Percentiles rank a stretch among this genome's conserved stretches.
phyloP scores from a whole-genome alignment of 2,888 invertebrate genomes.

The Oligia latruncula region DNA sequence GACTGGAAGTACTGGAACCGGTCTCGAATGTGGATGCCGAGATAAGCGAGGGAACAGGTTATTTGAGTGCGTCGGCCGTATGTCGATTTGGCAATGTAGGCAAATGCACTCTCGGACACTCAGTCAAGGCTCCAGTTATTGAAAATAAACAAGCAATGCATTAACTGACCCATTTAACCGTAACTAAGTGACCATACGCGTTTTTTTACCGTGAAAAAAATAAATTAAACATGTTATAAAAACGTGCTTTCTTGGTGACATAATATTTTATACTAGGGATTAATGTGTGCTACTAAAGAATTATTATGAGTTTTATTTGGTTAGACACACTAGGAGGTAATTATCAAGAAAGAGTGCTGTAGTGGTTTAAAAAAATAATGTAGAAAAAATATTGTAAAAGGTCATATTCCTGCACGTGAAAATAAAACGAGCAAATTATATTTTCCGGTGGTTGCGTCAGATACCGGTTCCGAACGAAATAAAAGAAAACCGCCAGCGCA shows the following conservation, averaged over 20 bases:
- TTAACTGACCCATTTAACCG: constrained; percentile 62
- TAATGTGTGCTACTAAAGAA: not conserved
- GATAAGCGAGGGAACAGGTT: constrained; percentile 81
- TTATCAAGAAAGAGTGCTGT: not conserved
- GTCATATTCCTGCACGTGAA: not conserved
- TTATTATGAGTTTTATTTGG: no score
- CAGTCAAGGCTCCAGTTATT: constrained; percentile 65
- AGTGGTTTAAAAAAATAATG: constrained; percentile 23
- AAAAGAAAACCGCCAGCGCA: constrained; percentile 14
- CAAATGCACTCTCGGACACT: constrained; percentile 72
- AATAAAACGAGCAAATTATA: constrained; percentile 17
- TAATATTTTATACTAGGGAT: not conserved
- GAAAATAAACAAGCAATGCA: constrained; percentile 59
- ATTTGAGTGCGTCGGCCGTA: constrained; percentile 73
- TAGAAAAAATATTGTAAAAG: not conserved
- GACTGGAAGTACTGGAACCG: constrained; percentile 77
- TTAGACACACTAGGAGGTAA: not conserved
- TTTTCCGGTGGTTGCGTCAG: constrained; percentile 48
- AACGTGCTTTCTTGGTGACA: constrained; percentile 51
- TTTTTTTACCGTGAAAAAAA: constrained; percentile 58
- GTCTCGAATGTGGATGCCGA: constrained; percentile 75
- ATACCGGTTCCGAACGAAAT: constrained; percentile 33
- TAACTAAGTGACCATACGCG: constrained; percentile 50
- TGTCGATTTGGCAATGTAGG: constrained; percentile 77
- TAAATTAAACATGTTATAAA: constrained; percentile 55